Evolutionary conservation across 2,797 vertebrate species (phyloP).

Genomic region (Lycodopsis pacificus): DNA sequence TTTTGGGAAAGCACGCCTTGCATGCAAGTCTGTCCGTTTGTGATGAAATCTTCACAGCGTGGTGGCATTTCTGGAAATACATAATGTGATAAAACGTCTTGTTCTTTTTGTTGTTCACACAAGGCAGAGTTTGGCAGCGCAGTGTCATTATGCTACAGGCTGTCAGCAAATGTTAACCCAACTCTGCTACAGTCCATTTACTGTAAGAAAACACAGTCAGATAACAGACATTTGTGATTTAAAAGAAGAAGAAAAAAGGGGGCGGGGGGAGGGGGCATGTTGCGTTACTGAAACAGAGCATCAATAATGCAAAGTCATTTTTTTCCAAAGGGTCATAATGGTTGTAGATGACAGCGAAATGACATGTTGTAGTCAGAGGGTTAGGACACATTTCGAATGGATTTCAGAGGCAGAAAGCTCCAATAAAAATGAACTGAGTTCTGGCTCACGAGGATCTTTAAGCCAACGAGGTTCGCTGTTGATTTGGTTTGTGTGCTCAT

Average conservation of each 20-base stretch:
- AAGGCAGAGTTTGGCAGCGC: conserved; percentile 27
- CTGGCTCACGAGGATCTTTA: not conserved
- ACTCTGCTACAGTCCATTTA: conserved; percentile 67
- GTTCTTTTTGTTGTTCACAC: conserved; percentile 45
- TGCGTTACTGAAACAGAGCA: conserved; percentile 35
- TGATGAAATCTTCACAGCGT: conserved; percentile 40
- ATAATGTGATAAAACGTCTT: conserved; percentile 47
- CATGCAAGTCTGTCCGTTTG: conserved; percentile 16
- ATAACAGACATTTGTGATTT: conserved; percentile 43
- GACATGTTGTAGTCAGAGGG: not conserved
- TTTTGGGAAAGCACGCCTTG: conserved; percentile 39
- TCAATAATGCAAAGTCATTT: conserved; percentile 26
- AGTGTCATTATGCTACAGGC: conserved; percentile 34
- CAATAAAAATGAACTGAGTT: conserved; percentile 22
- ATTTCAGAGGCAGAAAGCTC: conserved; percentile 28
- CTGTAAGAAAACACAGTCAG: conserved; percentile 67
- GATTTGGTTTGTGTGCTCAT: conserved; percentile 6
- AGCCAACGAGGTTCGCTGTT: conserved; percentile 5
- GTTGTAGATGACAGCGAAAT: conserved; percentile 14
- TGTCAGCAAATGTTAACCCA: conserved; percentile 55
- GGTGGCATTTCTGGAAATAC: conserved; percentile 42
- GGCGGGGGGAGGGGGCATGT: not conserved
- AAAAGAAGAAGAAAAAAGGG: not conserved
- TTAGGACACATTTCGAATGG: not conserved
- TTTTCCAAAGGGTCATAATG: conserved; percentile 19